Base-by-base conservation (phyloP, 1,140 invertebrate species). In the Aricia agestis region DNA sequence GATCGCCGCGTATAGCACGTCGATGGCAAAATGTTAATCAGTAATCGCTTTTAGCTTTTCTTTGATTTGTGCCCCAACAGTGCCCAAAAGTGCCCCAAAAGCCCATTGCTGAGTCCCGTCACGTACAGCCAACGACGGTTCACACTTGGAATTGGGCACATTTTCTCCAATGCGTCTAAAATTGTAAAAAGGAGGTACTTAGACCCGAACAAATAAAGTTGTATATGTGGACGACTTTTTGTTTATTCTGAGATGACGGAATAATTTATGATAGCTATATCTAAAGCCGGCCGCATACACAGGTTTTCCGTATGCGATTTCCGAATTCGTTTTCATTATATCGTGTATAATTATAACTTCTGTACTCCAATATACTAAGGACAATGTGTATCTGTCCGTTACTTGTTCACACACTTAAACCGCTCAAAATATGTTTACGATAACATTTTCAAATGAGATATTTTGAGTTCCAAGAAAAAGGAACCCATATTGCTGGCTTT, bases 101-200 rank as follows among this genome's bases (percentile, higher is more conserved):
- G 5, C 32, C 61, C 58, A 41, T 69, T 69, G 6, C 68, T 32
- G 10, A 59, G 57, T 25, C 41, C 18, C 17, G 32, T 32, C 68
- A 63, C 68, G 68, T 69, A 36, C 31, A 15, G 25, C 31, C 67
- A 18, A 36, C 68, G 10, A 69, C 61, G 59, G 59, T 68, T 68
- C 67, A 31, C 52, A 57, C 67, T 45, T 42, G 17, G 18, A 61
- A 63, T 63, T 61, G 61, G 68, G 32, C 68, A 32, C 36, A 69
- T 41, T 65, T 42, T 58, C 57, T 57, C 58, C 25, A 61, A 69
- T 69, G 59, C 41, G 68, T 41, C 59, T 17, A 61, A 69, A 69
- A 69, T 63, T 58, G 68, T 69, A 61, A 69, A 69, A 69, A 63
- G 58, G 42, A 61, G 42, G 58, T 69, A 68, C 57, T 52, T 59